Evolutionary conservation across 2,888 invertebrate genomes (phyloP).

Genomic region (Acrobeloides nanus): DNA sequence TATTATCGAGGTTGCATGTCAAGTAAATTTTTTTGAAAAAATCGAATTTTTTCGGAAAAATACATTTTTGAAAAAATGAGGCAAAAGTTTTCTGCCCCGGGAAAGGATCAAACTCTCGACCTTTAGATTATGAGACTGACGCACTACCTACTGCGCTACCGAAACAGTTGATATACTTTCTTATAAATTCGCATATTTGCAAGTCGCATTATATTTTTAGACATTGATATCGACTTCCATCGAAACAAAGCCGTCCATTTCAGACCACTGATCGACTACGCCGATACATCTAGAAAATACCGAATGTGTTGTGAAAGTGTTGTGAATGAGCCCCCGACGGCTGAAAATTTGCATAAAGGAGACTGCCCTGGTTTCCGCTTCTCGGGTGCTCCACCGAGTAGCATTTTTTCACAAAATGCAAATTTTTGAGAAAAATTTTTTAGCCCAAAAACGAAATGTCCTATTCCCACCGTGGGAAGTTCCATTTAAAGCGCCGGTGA

Average conservation of each 20-base stretch:
- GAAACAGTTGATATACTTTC: too few species aligned
- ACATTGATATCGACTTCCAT: constrained; percentile 34
- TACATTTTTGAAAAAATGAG: too few species aligned
- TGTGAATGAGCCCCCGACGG: constrained; percentile 5
- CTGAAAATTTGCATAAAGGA: constrained; percentile 5
- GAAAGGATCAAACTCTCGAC: too few species aligned
- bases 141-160: too few species aligned
- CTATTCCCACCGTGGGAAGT: constrained; percentile 24
- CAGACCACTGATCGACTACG: constrained; percentile 20
- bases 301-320: constrained; percentile 13
- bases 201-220: too few species aligned
- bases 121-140: too few species aligned
- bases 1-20: constrained; percentile 19
- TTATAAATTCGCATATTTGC: too few species aligned
- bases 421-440: constrained; percentile 5
- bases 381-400: constrained; percentile 17
- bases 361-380: constrained; percentile 19
- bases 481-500: constrained; percentile 16
- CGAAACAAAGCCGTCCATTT: constrained; percentile 21
- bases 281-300: constrained; percentile 8
- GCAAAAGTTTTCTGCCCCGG: too few species aligned
- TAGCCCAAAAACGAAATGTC: constrained; percentile 16
- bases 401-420: too few species aligned
- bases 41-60: neutral
- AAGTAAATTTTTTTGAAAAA: constrained; percentile 14